Evolutionary conservation across 2,113 vertebrate species (phyloP), one percentile per base, ranked within the genome.

Genomic region (Pipra filicauda): DNA sequence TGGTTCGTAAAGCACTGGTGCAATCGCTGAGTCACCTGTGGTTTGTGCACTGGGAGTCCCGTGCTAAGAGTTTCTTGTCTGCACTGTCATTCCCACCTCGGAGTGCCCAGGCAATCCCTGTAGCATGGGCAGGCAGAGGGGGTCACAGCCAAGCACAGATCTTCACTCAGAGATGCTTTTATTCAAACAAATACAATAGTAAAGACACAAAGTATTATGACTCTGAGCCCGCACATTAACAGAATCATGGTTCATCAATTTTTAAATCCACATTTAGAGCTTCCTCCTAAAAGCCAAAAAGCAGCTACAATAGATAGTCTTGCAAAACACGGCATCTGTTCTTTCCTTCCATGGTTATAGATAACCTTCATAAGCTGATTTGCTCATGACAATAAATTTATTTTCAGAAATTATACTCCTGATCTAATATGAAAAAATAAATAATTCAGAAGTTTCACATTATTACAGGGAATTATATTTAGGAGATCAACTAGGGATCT

Each of bases 401-500:
- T 97, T 98, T 98, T 97, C 85, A 94, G 97, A 96, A 98, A 98
- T 97, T 96, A 97, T 98, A 97, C 95, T 97, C 93, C 96, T 98
- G 96, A 97, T 98, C 95, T 98, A 97, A 98, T 98, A 97, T 93
- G 96, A 97, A 91, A 95, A 91, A 97, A 98, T 98, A 98, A 97
- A 98, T 98, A 98, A 98, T 98, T 98, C 97, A 98, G 92, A 97
- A 97, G 95, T 94, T 97, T 97, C 96, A 94, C 91, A 97, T 98
- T 98, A 97, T 98, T 97, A 97, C 82, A 93, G 94, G 95, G 96
- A 98, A 98, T 98, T 98, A 96, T 96, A 98, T 97, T 97, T 97
- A 97, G 94, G 97, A 97, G 97, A 98, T 97, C 97, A 97, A 94
- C 96, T 96, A 91, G 97, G 96, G 94, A 97, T 97, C 97, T 97